Conservation (phyloP, 2,797 vertebrate species). For the Lates japonicus region DNA sequence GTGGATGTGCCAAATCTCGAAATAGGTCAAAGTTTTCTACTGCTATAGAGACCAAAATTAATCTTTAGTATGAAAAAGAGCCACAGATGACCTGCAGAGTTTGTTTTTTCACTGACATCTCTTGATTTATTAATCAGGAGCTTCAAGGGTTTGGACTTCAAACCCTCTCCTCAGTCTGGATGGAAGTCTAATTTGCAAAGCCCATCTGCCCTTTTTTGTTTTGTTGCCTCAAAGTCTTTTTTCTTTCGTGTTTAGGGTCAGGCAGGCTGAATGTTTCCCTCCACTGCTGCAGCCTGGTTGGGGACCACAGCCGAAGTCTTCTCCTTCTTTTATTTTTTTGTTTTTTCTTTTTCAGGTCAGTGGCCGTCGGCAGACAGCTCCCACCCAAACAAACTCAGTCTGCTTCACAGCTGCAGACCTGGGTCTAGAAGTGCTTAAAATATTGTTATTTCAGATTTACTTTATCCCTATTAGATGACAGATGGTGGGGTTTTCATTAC, state of each 20-base stretch:
- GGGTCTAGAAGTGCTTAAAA: conserved; percentile 34
- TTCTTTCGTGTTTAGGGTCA: conserved; percentile 21
- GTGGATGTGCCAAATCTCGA: conserved; percentile 40
- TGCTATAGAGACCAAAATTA: conserved; percentile 31
- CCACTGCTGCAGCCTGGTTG: conserved; percentile 24
- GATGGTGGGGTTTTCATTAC: conserved; percentile 7
- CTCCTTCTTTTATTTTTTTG: background rate
- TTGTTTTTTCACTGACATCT: conserved; percentile 26
- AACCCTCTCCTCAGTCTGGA: conserved; percentile 6
- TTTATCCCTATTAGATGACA: background rate
- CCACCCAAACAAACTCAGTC: conserved; percentile 31
- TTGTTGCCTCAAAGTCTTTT: background rate
- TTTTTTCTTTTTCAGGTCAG: background rate
- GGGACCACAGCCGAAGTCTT: conserved; percentile 10
- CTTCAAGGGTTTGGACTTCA: background rate
- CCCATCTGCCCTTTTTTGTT: background rate
- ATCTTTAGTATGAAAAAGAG: conserved; percentile 56
- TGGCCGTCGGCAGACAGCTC: background rate
- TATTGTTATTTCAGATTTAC: background rate
- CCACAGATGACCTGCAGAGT: conserved; percentile 9
- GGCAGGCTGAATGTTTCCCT: conserved; percentile 25
- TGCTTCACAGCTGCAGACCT: conserved; percentile 58
- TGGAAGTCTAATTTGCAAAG: conserved; percentile 20
- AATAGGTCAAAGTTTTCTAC: conserved; percentile 36
- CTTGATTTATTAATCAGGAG: background rate